phyloP scores from a whole-genome alignment of 2,797 vertebrate species.

The Galagoides demidoff region DNA sequence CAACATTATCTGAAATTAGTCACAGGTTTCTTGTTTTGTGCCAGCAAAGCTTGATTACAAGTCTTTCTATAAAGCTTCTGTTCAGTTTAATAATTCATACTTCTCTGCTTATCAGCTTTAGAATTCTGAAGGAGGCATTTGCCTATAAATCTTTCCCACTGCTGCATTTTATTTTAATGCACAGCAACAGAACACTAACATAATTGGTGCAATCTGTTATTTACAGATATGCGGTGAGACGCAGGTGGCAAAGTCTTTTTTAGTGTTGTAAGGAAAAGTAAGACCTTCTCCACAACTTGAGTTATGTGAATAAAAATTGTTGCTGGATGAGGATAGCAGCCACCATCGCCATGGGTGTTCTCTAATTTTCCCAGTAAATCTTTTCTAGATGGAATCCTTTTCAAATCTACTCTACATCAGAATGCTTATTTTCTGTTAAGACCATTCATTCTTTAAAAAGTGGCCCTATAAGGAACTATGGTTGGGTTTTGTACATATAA shows the following conservation, averaged over 20 bases:
- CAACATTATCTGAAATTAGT: slow-evolving; percentile 83
- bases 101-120: slow-evolving; percentile 81
- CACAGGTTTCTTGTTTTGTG: slow-evolving; percentile 79
- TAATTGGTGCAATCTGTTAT: slow-evolving; percentile 86
- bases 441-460: neutral
- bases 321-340: neutral
- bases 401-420: neutral
- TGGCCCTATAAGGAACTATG: neutral
- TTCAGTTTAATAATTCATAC: slow-evolving; percentile 84
- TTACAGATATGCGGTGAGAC: slow-evolving; percentile 80
- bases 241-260: slow-evolving; percentile 78
- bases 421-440: slow-evolving; percentile 4
- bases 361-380: slow-evolving; percentile 44
- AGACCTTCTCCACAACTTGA: slow-evolving; percentile 69
- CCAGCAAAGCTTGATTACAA: slow-evolving; percentile 80
- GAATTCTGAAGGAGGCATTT: slow-evolving; percentile 78
- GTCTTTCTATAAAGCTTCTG: slow-evolving; percentile 65
- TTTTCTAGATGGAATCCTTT: neutral
- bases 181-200: slow-evolving; percentile 72
- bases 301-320: slow-evolving; percentile 67
- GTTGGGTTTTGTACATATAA: neutral
- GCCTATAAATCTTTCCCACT: slow-evolving; percentile 81
- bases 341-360: neutral
- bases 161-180: slow-evolving; percentile 84
- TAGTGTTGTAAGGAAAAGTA: slow-evolving; percentile 66